phyloP scores from a whole-genome alignment of 2,113 vertebrate genomes.

The Cyprinus carpio region DNA sequence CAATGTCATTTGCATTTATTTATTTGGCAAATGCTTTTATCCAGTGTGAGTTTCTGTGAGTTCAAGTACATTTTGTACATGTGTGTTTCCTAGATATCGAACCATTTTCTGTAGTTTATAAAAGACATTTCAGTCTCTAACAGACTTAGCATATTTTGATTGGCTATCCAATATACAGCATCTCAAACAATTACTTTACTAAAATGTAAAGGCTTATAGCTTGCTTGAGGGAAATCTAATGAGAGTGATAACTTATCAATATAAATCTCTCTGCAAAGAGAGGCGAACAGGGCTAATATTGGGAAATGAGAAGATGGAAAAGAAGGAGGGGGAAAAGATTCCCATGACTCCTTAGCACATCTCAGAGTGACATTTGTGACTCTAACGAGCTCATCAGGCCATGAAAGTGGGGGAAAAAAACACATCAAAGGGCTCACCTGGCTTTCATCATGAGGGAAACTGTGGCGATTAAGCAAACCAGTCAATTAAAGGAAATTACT shows the following conservation, averaged over 20 bases:
- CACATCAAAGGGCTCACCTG: conserved; percentile 68
- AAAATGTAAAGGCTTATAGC: not conserved
- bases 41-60: not conserved
- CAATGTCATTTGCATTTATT: not conserved
- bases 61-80: not conserved
- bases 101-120: not conserved
- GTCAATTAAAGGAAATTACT: conserved; percentile 65
- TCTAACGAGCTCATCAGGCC: conserved; percentile 51
- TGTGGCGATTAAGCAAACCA: conserved; percentile 56
- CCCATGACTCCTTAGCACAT: conserved; percentile 29
- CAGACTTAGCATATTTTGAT: too few relatives aligned
- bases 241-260: not conserved
- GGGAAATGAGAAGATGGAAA: conserved; percentile 60
- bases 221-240: not conserved
- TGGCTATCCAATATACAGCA: not conserved
- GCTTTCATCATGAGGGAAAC: conserved; percentile 70
- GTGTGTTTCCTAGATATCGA: not conserved
- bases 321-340: conserved; percentile 55
- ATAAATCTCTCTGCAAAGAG: not conserved
- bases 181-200: not conserved
- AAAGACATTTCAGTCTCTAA: not conserved
- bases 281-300: conserved; percentile 50
- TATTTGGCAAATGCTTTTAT: not conserved
- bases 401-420: conserved; percentile 36
- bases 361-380: conserved; percentile 41